Evolutionary conservation across 2,888 invertebrate species (phyloP).

Genomic region (Phasia obesa): DNA sequence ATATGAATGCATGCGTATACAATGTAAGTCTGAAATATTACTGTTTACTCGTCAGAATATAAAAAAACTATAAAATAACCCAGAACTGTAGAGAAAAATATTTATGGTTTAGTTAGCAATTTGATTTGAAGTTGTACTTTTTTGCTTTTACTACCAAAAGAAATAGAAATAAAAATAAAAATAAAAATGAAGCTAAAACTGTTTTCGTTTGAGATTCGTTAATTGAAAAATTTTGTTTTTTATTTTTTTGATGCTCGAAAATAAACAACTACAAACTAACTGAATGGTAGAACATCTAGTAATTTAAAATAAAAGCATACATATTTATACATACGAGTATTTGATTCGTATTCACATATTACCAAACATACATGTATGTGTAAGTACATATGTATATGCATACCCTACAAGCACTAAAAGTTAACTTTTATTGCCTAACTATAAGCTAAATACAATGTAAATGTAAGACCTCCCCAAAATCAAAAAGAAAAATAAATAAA

Average conservation of each 20-base stretch:
- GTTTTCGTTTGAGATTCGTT: conserved; percentile 13
- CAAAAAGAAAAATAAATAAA: too few species aligned
- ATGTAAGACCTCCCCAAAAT: too few species aligned
- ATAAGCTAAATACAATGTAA: too few species aligned
- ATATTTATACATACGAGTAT: neutral
- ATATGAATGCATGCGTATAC: neutral
- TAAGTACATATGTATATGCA: too few species aligned
- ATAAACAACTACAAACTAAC: conserved; percentile 31
- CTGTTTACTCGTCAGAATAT: neutral
- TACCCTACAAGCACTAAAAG: too few species aligned
- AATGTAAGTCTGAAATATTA: neutral
- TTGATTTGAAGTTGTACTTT: conserved; percentile 34
- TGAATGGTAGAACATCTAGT: conserved; percentile 43
- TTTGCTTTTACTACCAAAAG: neutral
- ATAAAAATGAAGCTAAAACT: conserved; percentile 1
- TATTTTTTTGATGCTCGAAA: conserved; percentile 21
- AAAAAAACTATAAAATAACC: conserved; percentile 14
- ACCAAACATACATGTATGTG: too few species aligned
- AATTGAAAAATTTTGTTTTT: conserved; percentile 59
- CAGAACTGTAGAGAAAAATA: neutral
- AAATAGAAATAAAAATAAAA: too few species aligned
- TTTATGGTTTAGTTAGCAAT: neutral
- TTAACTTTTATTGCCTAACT: too few species aligned
- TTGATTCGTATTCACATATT: neutral
- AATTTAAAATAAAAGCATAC: conserved; percentile 49